A percentile compares a stretch with the other conserved stretches of the same genome.
phyloP scores from a whole-genome alignment of 2,113 vertebrate species.

The Cheilinus undulatus region DNA sequence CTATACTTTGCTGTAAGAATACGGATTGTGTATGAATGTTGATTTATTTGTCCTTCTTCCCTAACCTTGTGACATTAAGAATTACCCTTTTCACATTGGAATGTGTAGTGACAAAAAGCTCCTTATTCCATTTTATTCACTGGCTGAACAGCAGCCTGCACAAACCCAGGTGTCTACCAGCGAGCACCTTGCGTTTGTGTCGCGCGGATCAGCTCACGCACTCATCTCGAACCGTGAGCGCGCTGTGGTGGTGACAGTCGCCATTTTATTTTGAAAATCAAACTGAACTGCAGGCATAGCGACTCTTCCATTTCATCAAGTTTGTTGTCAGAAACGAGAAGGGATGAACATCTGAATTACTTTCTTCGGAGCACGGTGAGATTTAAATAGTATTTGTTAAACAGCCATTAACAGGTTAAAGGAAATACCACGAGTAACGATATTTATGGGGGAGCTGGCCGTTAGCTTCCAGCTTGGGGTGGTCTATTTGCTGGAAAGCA shows the following conservation, averaged over 20 bases:
- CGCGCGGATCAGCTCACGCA: slow-evolving; percentile 68
- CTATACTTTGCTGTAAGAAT: too few species aligned
- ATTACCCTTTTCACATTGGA: too few species aligned
- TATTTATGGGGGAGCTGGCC: slow-evolving; percentile 13
- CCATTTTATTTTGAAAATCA: slow-evolving; percentile 89
- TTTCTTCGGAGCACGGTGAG: slow-evolving; percentile 79
- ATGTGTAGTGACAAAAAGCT: too few species aligned
- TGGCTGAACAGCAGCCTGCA: background rate
- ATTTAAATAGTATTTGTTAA: background rate
- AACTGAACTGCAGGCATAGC: slow-evolving; percentile 76
- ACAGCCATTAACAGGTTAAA: background rate
- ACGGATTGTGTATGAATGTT: too few species aligned
- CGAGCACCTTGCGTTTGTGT: slow-evolving; percentile 39
- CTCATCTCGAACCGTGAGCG: slow-evolving; percentile 71
- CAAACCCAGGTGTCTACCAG: slow-evolving; percentile 2
- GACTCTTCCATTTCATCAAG: slow-evolving; percentile 76
- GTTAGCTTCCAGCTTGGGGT: slow-evolving; percentile 48
- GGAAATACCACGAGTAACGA: background rate
- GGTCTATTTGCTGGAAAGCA: slow-evolving; percentile 70
- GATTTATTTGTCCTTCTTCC: too few species aligned
- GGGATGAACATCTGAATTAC: slow-evolving; percentile 78
- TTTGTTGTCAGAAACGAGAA: slow-evolving; percentile 71
- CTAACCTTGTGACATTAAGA: too few species aligned
- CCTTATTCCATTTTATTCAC: too few species aligned
- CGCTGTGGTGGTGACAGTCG: slow-evolving; percentile 83